These are phyloP conservation scores for Venturia canescens DNA, from an alignment of 1,140 invertebrate species.

Conservation along the genomic window DNA sequence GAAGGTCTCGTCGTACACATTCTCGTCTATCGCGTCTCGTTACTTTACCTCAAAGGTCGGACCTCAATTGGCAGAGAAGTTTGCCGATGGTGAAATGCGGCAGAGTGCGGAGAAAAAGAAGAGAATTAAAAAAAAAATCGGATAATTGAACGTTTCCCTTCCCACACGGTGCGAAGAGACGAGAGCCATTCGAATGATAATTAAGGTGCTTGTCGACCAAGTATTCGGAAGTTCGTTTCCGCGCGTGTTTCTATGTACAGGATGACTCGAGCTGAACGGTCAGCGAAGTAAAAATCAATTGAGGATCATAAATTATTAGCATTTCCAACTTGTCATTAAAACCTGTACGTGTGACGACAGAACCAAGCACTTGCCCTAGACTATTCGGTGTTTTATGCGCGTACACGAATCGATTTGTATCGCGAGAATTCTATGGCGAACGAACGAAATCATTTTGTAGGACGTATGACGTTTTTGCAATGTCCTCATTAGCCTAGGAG, in stretches of 20 bases:
- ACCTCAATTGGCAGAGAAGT: constrained; percentile 31
- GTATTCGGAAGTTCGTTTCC: constrained; percentile 49
- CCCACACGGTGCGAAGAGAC: constrained; percentile 42
- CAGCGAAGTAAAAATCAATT: no score
- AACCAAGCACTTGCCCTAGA: no score
- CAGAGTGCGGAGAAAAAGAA: neutral
- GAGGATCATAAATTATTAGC: no score
- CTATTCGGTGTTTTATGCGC: neutral
- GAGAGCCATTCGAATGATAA: constrained; percentile 42
- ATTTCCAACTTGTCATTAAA: no score
- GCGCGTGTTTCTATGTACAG: neutral
- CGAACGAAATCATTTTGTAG: constrained; percentile 48
- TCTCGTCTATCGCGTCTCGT: constrained; percentile 20
- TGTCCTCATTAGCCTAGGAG: neutral
- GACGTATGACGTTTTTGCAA: constrained; percentile 28
- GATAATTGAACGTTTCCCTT: constrained; percentile 52
- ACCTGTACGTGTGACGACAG: no score
- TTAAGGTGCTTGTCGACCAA: constrained; percentile 41
- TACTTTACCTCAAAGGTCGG: constrained; percentile 7
- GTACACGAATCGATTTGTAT: neutral
- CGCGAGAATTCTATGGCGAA: constrained; percentile 20
- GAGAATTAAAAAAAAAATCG: constrained; percentile 37
- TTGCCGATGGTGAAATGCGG: neutral
- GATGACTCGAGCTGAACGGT: neutral
- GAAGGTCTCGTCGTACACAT: constrained; percentile 11